Evolutionary conservation across 2,888 invertebrate species (phyloP).

Genomic region (Zhuqinia jingwanae): DNA sequence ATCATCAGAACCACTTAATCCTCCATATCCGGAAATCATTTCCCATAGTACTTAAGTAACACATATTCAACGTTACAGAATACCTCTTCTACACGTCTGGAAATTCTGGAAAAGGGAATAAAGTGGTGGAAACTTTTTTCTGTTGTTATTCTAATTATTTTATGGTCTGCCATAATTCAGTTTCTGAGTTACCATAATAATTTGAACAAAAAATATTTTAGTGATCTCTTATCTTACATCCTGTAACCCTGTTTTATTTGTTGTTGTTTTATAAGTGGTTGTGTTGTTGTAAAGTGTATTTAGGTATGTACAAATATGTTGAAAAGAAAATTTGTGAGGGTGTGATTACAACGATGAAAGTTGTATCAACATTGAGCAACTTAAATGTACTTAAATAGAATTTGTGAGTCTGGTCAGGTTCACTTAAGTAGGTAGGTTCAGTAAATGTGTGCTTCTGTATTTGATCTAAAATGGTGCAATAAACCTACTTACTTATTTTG

Average conservation of each 20-base stretch:
- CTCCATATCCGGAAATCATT: constrained; percentile 26
- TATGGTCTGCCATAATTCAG: constrained; percentile 12
- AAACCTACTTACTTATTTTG: too few species aligned
- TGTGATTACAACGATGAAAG: constrained; percentile 30
- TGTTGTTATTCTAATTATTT: background rate
- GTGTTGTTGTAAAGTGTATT: background rate
- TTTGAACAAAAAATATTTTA: background rate
- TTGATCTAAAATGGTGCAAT: too few species aligned
- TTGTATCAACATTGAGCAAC: constrained; percentile 31
- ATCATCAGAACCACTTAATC: constrained; percentile 41
- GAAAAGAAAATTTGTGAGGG: constrained; percentile 54
- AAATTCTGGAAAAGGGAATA: constrained; percentile 9
- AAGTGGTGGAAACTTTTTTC: background rate
- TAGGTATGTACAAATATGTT: too few species aligned
- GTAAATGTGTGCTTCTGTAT: too few species aligned
- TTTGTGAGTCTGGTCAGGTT: constrained; percentile 54
- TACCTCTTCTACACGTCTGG: constrained; percentile 16
- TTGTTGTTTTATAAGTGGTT: background rate
- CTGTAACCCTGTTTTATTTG: background rate
- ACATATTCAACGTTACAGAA: background rate
- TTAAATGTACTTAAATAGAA: constrained; percentile 20
- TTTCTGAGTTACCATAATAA: background rate
- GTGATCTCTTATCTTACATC: background rate
- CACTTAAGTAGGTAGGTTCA: too few species aligned
- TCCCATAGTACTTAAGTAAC: background rate